Percentiles rank a stretch among this genome's conserved stretches.
Conservation (phyloP, 2,113 vertebrate species). For the Larimichthys crocea region DNA sequence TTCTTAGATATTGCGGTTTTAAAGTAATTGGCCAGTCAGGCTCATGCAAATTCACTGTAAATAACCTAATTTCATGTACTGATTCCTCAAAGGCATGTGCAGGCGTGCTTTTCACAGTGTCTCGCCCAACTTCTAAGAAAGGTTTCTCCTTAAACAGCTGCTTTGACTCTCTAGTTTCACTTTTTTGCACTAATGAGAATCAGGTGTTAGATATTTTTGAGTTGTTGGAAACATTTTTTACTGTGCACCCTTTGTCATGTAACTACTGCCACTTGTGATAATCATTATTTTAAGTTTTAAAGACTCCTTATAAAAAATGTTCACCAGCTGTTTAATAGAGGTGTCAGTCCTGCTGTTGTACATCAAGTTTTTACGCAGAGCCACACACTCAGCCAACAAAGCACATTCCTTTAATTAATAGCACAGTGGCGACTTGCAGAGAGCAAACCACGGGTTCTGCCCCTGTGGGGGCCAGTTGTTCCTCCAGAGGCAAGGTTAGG, state of each 20-base stretch:
- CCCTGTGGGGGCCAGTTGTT: conserved; percentile 53
- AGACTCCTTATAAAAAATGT: conserved; percentile 45
- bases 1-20: conserved; percentile 40
- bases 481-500: conserved; percentile 50
- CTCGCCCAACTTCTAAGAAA: conserved; percentile 33
- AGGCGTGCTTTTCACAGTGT: conserved; percentile 45
- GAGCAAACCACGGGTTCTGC: conserved; percentile 63
- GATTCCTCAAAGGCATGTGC: conserved; percentile 69
- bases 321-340: conserved; percentile 73
- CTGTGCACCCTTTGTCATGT: conserved; percentile 7
- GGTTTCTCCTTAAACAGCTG: conserved; percentile 31
- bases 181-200: conserved; percentile 14
- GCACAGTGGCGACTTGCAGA: conserved; percentile 72
- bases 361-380: conserved; percentile 64
- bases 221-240: conserved; percentile 15
- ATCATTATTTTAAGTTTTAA: conserved; percentile 58
- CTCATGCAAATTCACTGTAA: conserved; percentile 63
- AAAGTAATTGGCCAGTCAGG: conserved; percentile 49
- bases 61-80: conserved; percentile 62
- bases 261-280: conserved; percentile 29
- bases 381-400: conserved; percentile 78
- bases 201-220: background rate
- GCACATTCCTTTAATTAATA: conserved; percentile 82
- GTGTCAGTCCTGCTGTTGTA: conserved; percentile 62
- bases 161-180: conserved; percentile 32